Percentiles rank a stretch among this genome's conserved stretches.
These are phyloP conservation scores for Hoplodrina blanda DNA, from an alignment of 2,888 invertebrate genomes.

Conservation along the genomic window DNA sequence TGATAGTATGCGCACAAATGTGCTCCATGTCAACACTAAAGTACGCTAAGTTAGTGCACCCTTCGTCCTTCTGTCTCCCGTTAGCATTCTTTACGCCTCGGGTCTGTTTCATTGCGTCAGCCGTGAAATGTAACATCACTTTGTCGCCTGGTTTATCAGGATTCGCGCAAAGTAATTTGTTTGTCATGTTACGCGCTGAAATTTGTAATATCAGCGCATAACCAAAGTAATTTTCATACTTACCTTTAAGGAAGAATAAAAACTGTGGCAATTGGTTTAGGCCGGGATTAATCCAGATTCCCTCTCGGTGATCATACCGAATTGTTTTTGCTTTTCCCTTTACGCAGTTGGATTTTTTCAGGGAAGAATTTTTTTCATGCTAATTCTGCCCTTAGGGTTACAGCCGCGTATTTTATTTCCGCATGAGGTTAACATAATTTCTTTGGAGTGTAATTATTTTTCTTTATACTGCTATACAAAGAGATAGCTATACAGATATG, in stretches of 20 bases:
- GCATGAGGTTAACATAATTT: not conserved
- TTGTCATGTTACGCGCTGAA: conserved; percentile 19
- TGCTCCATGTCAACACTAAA: conserved; percentile 53
- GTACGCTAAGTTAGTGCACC: conserved; percentile 47
- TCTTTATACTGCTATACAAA: not conserved
- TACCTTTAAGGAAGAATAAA: conserved; percentile 5
- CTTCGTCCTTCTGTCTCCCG: conserved; percentile 37
- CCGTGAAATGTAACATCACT: conserved; percentile 49
- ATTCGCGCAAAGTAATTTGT: conserved; percentile 31
- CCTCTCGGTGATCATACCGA: conserved; percentile 20
- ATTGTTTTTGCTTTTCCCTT: conserved; percentile 23
- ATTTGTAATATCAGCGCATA: conserved; percentile 12
- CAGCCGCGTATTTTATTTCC: conserved; percentile 11
- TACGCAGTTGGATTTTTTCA: conserved; percentile 4
- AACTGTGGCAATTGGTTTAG: conserved; percentile 19
- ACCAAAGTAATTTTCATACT: conserved; percentile 12
- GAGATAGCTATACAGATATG: not conserved
- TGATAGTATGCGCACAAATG: conserved; percentile 57
- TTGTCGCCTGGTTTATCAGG: conserved; percentile 37
- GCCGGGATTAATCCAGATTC: conserved; percentile 28
- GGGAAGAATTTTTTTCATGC: conserved; percentile 6
- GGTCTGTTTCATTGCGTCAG: conserved; percentile 53
- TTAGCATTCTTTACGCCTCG: conserved; percentile 50
- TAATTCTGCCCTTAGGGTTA: conserved; percentile 11
- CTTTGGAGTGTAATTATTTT: conserved; percentile 11